phyloP scores from a whole-genome alignment of 1,140 invertebrate genomes.

The Eriocheir sinensis region DNA sequence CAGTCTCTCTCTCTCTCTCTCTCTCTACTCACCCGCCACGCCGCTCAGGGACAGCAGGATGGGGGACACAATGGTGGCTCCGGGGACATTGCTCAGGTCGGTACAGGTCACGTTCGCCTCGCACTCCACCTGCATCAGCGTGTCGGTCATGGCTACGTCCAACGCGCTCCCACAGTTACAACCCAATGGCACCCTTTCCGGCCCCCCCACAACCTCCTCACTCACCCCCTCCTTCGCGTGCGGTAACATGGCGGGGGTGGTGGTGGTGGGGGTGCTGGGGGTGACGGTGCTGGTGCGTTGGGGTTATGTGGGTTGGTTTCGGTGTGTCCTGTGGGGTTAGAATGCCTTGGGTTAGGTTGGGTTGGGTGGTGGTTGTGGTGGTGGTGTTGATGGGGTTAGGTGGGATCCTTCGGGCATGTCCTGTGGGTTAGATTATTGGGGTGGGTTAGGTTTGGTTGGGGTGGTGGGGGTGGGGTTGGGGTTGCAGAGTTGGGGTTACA shows the following conservation, averaged over 20 bases:
- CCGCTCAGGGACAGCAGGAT: conserved; percentile 75
- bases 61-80: conserved; percentile 75
- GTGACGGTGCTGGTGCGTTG: no score
- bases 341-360: neutral
- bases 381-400: no score
- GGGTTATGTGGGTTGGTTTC: neutral
- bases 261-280: neutral
- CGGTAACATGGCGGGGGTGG: neutral
- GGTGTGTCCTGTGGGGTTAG: neutral
- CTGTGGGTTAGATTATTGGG: no score
- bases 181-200: neutral
- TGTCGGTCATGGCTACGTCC: conserved; percentile 66
- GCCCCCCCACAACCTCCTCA: neutral
- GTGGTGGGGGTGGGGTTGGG: no score
- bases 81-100: conserved; percentile 53
- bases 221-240: neutral
- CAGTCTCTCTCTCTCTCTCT: neutral
- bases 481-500: no score
- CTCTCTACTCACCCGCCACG: conserved; percentile 65
- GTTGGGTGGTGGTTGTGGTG: no score
- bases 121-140: conserved; percentile 68
- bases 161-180: neutral
- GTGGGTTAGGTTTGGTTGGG: no score
- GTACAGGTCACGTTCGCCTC: conserved; percentile 72
- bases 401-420: no score